These are phyloP conservation scores for Eublepharis macularius DNA, from an alignment of 2,113 vertebrate genomes.

Conservation along the genomic window DNA sequence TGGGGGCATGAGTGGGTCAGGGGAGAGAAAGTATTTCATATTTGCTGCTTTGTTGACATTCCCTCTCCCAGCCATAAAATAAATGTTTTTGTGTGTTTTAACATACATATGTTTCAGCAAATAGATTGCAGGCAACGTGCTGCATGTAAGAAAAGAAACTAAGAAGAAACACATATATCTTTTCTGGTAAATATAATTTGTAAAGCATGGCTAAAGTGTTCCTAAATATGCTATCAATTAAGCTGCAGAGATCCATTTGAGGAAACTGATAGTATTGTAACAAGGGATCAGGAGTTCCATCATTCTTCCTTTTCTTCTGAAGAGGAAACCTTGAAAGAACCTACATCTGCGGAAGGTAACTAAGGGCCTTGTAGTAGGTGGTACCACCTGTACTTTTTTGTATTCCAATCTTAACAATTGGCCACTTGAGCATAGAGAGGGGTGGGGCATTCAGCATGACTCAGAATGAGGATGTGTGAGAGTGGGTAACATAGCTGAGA, in stretches of 20 bases:
- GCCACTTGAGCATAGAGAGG: conserved; percentile 13
- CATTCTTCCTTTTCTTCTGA: conserved; percentile 51
- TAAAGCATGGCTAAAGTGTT: conserved; percentile 1
- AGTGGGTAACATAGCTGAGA: conserved; percentile 20
- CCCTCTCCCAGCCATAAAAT: background rate
- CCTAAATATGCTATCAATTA: conserved; percentile 25
- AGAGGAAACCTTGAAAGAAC: conserved; percentile 56
- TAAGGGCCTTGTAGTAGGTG: conserved; percentile 57
- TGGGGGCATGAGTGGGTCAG: too few species aligned
- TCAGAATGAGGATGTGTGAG: conserved; percentile 9
- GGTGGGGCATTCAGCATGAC: conserved; percentile 22
- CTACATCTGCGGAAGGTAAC: conserved; percentile 61
- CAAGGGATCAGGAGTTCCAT: conserved; percentile 30
- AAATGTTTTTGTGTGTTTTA: background rate
- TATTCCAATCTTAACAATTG: conserved; percentile 45
- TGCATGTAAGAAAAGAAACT: background rate
- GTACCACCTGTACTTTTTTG: conserved; percentile 42
- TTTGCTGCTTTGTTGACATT: background rate
- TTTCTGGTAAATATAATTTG: conserved; percentile 21
- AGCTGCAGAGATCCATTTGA: conserved; percentile 6
- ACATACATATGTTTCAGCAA: conserved; percentile 38
- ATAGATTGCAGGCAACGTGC: background rate
- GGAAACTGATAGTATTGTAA: conserved; percentile 42
- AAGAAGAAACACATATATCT: background rate
- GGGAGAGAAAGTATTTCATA: background rate